Evolutionary conservation across 1,140 invertebrate species (phyloP).

Genomic region (Antheraea pernyi): DNA sequence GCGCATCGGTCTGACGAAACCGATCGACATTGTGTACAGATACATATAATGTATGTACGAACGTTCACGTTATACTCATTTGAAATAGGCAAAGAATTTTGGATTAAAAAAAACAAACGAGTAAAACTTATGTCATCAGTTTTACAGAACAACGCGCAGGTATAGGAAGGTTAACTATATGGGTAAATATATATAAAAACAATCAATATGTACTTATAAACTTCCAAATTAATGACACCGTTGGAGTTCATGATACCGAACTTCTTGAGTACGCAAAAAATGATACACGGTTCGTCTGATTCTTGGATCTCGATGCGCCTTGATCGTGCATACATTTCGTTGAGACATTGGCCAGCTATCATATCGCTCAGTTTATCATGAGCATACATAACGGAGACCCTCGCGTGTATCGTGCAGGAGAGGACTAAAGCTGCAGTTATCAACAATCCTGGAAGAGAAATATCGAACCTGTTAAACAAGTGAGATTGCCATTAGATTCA

Average conservation of each 20-base stretch:
- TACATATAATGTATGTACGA: no score
- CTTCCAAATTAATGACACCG: slow-evolving; percentile 59
- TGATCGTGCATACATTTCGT: slow-evolving; percentile 57
- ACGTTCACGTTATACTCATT: no score
- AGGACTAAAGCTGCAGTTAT: slow-evolving; percentile 26
- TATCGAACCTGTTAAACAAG: no score
- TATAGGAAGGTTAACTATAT: no score
- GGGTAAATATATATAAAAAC: no score
- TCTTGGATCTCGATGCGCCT: slow-evolving; percentile 52
- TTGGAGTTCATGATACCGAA: slow-evolving; percentile 59
- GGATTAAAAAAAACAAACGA: no score
- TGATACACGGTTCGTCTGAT: slow-evolving; percentile 64
- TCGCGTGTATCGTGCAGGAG: slow-evolving; percentile 24
- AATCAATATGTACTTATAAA: slow-evolving; percentile 43
- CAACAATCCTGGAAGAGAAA: slow-evolving; percentile 36
- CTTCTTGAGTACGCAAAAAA: slow-evolving; percentile 64
- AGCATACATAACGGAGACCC: slow-evolving; percentile 69
- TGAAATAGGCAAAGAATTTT: no score
- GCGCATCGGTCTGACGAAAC: no score
- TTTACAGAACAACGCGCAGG: no score
- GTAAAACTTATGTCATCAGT: no score
- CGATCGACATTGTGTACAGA: no score
- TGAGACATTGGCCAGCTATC: slow-evolving; percentile 55
- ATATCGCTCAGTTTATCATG: slow-evolving; percentile 61
- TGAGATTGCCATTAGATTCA: no score